Conservation (phyloP, 1,140 invertebrate genomes). For the Mercenaria mercenaria region DNA sequence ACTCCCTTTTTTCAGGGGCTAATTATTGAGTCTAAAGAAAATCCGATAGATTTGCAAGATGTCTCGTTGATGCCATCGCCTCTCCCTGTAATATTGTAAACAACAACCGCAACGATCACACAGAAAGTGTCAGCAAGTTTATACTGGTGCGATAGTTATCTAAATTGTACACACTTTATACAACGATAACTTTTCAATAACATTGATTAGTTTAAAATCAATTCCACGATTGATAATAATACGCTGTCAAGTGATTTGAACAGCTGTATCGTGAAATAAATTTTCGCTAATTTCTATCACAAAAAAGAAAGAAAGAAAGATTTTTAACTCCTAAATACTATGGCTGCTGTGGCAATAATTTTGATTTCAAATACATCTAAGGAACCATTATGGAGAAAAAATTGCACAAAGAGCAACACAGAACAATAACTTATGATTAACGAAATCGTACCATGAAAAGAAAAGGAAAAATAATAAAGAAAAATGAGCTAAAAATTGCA, state of each 20-base stretch:
- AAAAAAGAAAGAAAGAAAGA: too few species aligned
- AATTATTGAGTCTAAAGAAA: not conserved
- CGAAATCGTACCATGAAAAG: too few species aligned
- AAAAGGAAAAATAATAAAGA: too few species aligned
- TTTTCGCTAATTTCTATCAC: too few species aligned
- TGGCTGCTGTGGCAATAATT: too few species aligned
- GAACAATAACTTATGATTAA: too few species aligned
- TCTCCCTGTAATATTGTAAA: not conserved
- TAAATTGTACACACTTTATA: not conserved
- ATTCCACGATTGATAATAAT: not conserved
- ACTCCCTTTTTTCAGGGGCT: too few species aligned
- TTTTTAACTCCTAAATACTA: too few species aligned
- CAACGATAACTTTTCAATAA: conserved; percentile 1
- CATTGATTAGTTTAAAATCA: not conserved
- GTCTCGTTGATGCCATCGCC: not conserved
- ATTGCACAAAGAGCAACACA: too few species aligned
- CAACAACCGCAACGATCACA: not conserved
- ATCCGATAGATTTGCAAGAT: not conserved
- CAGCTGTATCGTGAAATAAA: not conserved
- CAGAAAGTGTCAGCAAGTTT: not conserved
- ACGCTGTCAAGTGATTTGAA: not conserved
- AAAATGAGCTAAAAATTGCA: too few species aligned
- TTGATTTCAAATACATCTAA: too few species aligned
- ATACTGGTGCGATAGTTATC: not conserved
- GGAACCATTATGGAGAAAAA: too few species aligned